Evolutionary conservation across 2,113 vertebrate genomes (phyloP).

Genomic region (Gallinago jamesoni): DNA sequence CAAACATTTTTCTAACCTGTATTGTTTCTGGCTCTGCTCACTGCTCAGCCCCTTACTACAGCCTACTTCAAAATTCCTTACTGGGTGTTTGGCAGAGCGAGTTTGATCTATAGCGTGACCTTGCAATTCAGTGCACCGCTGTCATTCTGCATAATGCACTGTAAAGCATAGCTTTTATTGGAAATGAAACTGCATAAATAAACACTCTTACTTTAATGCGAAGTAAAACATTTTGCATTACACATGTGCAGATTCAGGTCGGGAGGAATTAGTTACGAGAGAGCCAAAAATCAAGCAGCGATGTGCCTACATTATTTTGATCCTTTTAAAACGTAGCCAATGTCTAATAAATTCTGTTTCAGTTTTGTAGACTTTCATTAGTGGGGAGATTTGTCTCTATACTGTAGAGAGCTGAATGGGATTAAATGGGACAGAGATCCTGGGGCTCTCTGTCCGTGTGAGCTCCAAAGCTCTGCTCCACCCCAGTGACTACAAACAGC

Average conservation of each 20-base stretch:
- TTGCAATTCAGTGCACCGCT: slow-evolving; percentile 25
- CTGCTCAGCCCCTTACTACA: slow-evolving; percentile 27
- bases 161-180: slow-evolving; percentile 61
- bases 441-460: background rate
- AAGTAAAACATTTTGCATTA: slow-evolving; percentile 56
- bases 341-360: background rate
- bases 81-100: slow-evolving; percentile 58
- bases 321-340: background rate
- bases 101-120: slow-evolving; percentile 61
- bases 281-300: background rate
- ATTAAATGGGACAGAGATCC: background rate
- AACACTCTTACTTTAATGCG: slow-evolving; percentile 50
- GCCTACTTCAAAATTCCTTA: slow-evolving; percentile 62
- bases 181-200: slow-evolving; percentile 68
- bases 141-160: slow-evolving; percentile 36
- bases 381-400: background rate
- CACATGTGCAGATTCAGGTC: background rate
- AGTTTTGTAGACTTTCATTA: background rate
- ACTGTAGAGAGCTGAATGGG: background rate
- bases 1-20: slow-evolving; percentile 72
- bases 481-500: background rate
- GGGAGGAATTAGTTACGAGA: slow-evolving; percentile 1
- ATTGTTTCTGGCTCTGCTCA: slow-evolving; percentile 67
- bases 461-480: background rate
- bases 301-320: background rate